Evolutionary conservation across 1,140 invertebrate genomes (phyloP), one percentile per base, ranked within the genome.

Genomic region (Penaeus chinensis): DNA sequence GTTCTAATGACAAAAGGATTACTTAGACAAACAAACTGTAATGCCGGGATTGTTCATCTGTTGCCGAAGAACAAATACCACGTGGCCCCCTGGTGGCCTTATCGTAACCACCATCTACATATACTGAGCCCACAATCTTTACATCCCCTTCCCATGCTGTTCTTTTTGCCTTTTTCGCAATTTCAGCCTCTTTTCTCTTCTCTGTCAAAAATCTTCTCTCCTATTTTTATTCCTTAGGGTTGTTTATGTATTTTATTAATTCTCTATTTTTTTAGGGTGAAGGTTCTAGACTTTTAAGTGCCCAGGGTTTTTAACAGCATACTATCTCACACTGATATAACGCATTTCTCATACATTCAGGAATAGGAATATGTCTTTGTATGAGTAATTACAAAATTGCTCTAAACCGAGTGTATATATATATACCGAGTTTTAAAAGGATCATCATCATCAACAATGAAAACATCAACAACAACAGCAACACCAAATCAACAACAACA

Each of bases 21-120:
- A 32, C 42, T 27, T 74, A 74, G 71, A 32, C 18, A 19, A 74
- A 74, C 42, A 3, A 8, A 27, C 27, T 32, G 24, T n/a, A 32
- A 74, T 18, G 19, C 71, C 42, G 42, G 42, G 42, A 19, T 37
- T 37, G 16, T 27, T 74, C 27, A 74, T 27, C 19, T 27, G 71
- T 32, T 27, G 71, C 24, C 71, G 5, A 32, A 74, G 27, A 37
- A 32, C 71, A 32, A 32, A 74, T 32, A 27, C 24, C 27, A 74
- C 71, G 20, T 27, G 42, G 27, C 71, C 71, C 71, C 71, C 42
- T 16, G 27, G 20, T 19, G 71, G 27, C n/a, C 27, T 20, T 74
- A 74, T 74, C 71, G 71, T 24, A 74, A 74, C 71, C 42, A 74
- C 71, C 71, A 74, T 74, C 71, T 74, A 74, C 71, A 74, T 32